Evolutionary conservation across 2,797 vertebrate species (phyloP).

Genomic region (Hyperoplus lanceolatus): DNA sequence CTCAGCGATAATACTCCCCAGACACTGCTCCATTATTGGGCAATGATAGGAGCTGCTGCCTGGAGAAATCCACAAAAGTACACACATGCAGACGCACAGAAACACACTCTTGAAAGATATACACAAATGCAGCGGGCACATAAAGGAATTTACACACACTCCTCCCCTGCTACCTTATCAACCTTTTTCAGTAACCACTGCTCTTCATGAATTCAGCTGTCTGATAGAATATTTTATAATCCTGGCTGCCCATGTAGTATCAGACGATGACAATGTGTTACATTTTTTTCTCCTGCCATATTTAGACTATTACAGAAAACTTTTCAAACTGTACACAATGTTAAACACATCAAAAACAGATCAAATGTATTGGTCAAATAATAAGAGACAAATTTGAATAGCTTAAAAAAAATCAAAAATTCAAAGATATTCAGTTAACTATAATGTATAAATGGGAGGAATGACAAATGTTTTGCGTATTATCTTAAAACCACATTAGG

Average conservation of each 20-base stretch:
- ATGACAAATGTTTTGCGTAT: neutral
- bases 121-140: slow-evolving; percentile 43
- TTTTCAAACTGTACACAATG: neutral
- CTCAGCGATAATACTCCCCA: slow-evolving; percentile 81
- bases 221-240: slow-evolving; percentile 28
- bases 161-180: slow-evolving; percentile 67
- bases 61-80: slow-evolving; percentile 42
- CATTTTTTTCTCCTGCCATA: neutral
- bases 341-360: neutral
- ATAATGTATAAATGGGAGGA: neutral
- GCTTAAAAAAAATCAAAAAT: neutral
- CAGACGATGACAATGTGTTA: neutral
- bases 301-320: neutral
- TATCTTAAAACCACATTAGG: neutral
- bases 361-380: too few relatives aligned
- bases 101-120: slow-evolving; percentile 38
- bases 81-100: slow-evolving; percentile 30
- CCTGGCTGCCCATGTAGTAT: slow-evolving; percentile 1
- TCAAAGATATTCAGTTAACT: neutral
- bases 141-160: slow-evolving; percentile 58
- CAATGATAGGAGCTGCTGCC: slow-evolving; percentile 67
- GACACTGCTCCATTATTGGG: slow-evolving; percentile 74
- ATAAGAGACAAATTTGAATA: too few relatives aligned
- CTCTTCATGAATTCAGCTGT: slow-evolving; percentile 8
- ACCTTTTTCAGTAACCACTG: slow-evolving; percentile 49